phyloP scores from a whole-genome alignment of 1,140 invertebrate species.

The Hylaeus anthracinus region DNA sequence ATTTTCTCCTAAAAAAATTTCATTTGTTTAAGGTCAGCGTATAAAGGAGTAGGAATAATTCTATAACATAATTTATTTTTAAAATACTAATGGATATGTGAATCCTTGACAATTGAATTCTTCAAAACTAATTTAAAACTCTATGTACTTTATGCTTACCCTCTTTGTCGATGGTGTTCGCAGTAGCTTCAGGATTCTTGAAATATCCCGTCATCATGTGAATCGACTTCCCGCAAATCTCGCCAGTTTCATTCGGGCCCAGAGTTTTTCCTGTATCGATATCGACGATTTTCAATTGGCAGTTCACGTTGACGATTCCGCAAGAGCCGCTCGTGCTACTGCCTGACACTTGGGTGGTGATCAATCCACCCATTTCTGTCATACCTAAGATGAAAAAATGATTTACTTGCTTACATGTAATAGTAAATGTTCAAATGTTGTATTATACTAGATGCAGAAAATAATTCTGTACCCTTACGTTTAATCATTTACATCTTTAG shows the following conservation, averaged over 20 bases:
- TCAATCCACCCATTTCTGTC: slow-evolving; percentile 64
- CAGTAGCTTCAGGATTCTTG: slow-evolving; percentile 82
- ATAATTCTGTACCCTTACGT: too few species aligned
- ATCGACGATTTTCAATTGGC: slow-evolving; percentile 74
- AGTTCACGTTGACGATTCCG: slow-evolving; percentile 60
- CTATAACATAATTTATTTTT: too few species aligned
- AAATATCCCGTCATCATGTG: slow-evolving; percentile 79
- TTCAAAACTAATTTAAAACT: neutral
- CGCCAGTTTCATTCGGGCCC: slow-evolving; percentile 77
- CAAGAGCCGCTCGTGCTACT: slow-evolving; percentile 63
- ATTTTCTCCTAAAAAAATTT: too few species aligned
- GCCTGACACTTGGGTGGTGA: neutral
- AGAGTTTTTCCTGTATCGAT: slow-evolving; percentile 70
- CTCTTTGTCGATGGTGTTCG: slow-evolving; percentile 79
- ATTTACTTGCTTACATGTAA: neutral
- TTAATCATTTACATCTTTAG: too few species aligned
- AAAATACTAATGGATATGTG: too few species aligned
- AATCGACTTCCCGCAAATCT: slow-evolving; percentile 77
- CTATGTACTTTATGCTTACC: slow-evolving; percentile 64
- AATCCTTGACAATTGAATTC: neutral
- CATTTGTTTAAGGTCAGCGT: too few species aligned
- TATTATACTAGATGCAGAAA: too few species aligned
- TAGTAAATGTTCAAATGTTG: neutral
- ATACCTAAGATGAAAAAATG: slow-evolving; percentile 53
- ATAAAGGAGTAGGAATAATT: too few species aligned